A percentile compares a stretch with the other conserved stretches of the same genome.
These are phyloP conservation scores for Embidobia sp. DNA, from an alignment of 2,888 invertebrate genomes.

Conservation along the genomic window DNA sequence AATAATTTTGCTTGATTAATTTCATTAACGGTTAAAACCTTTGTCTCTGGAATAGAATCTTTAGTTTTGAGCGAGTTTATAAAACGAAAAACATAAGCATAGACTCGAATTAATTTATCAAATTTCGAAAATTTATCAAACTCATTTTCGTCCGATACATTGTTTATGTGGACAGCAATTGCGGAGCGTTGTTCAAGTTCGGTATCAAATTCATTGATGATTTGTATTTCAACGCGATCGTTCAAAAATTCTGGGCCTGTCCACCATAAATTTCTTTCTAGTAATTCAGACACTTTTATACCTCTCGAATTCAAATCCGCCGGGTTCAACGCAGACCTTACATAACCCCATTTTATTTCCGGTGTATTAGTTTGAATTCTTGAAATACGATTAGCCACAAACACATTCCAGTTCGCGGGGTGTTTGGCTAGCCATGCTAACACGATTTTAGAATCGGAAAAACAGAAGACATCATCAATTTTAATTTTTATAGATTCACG, in stretches of 20 bases:
- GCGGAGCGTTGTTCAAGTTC: neutral
- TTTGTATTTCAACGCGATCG: neutral
- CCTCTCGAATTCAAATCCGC: neutral
- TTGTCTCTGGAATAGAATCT: too few species aligned
- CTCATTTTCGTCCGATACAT: too few species aligned
- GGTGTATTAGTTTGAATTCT: neutral
- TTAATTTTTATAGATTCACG: neutral
- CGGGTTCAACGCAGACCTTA: neutral
- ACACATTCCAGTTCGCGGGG: neutral
- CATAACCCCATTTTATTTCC: neutral
- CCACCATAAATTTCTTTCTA: neutral
- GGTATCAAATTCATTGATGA: neutral
- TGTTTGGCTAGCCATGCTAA: conserved; percentile 11
- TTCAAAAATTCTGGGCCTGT: neutral
- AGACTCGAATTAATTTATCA: too few species aligned
- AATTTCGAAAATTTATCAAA: too few species aligned
- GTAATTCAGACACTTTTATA: neutral
- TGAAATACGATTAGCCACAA: conserved; percentile 9
- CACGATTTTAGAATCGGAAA: conserved; percentile 5
- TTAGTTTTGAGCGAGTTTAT: too few species aligned
- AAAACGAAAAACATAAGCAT: too few species aligned
- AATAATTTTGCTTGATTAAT: too few species aligned
- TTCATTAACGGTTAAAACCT: too few species aligned
- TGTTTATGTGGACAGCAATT: neutral
- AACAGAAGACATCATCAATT: neutral